These are phyloP conservation scores for Phymatocera aterrima DNA, from an alignment of 2,888 invertebrate genomes.

Conservation along the genomic window DNA sequence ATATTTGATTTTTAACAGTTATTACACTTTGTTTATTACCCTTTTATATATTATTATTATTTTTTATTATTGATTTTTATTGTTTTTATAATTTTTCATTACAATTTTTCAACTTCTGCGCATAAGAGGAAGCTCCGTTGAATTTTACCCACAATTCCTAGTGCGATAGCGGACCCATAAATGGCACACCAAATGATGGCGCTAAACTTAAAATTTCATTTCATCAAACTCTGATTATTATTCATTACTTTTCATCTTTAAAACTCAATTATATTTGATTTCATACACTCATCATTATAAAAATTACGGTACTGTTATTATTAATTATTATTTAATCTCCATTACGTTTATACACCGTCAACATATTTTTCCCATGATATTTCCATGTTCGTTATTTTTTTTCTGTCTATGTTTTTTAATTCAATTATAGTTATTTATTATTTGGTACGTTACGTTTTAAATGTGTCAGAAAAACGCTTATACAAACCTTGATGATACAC, in stretches of 20 bases:
- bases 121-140: constrained; percentile 64
- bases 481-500: too few species aligned
- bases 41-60: not conserved
- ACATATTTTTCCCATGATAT: too few species aligned
- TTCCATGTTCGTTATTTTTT: too few species aligned
- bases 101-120: constrained; percentile 50
- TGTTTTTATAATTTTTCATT: constrained; percentile 32
- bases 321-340: too few species aligned
- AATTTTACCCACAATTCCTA: constrained; percentile 53
- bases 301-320: too few species aligned
- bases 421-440: too few species aligned
- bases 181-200: constrained; percentile 43
- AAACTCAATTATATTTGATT: not conserved
- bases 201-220: constrained; percentile 54
- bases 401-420: too few species aligned
- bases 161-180: constrained; percentile 43
- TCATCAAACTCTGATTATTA: not conserved
- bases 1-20: too few species aligned
- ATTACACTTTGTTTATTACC: not conserved
- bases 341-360: too few species aligned
- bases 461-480: too few species aligned
- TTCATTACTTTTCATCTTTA: not conserved
- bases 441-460: too few species aligned
- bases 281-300: too few species aligned
- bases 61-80: not conserved